A percentile compares a stretch with the other conserved stretches of the same genome.
Evolutionary conservation across 2,888 invertebrate species (phyloP).

Genomic region (Agrotis exclamationis): DNA sequence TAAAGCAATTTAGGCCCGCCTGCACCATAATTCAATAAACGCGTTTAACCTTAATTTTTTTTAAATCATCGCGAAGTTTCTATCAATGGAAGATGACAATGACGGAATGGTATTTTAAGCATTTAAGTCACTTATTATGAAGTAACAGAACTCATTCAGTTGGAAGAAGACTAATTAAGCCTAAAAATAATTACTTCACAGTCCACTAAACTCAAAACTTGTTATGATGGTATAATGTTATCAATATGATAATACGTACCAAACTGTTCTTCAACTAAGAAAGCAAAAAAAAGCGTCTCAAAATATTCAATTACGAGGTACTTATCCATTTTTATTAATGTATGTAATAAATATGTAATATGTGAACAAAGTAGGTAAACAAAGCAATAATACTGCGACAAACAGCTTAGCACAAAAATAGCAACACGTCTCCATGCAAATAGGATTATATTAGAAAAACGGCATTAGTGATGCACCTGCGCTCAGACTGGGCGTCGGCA

Average conservation of each 20-base stretch:
- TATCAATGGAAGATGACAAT: background rate
- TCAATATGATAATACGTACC: too few relatives aligned
- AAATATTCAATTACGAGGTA: background rate
- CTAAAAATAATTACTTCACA: background rate
- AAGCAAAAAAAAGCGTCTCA: background rate
- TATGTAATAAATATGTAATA: conserved; percentile 6
- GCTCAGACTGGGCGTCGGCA: conserved; percentile 60
- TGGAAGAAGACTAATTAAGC: background rate
- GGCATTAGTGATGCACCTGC: conserved; percentile 74
- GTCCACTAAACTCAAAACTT: background rate
- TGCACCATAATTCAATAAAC: background rate
- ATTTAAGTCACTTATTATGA: background rate
- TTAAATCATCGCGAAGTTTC: background rate
- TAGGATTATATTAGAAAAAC: conserved; percentile 52
- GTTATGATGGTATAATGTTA: background rate
- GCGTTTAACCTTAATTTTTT: background rate
- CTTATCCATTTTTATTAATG: conserved; percentile 16
- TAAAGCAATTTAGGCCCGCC: background rate
- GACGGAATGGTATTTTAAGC: background rate
- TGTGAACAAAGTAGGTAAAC: conserved; percentile 20
- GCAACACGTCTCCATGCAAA: conserved; percentile 50
- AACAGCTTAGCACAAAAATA: conserved; percentile 35
- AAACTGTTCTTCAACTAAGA: background rate
- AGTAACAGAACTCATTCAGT: conserved; percentile 4
- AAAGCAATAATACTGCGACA: conserved; percentile 41